Conservation (phyloP, 2,888 invertebrate genomes). For the Rhaphigaster nebulosa region DNA sequence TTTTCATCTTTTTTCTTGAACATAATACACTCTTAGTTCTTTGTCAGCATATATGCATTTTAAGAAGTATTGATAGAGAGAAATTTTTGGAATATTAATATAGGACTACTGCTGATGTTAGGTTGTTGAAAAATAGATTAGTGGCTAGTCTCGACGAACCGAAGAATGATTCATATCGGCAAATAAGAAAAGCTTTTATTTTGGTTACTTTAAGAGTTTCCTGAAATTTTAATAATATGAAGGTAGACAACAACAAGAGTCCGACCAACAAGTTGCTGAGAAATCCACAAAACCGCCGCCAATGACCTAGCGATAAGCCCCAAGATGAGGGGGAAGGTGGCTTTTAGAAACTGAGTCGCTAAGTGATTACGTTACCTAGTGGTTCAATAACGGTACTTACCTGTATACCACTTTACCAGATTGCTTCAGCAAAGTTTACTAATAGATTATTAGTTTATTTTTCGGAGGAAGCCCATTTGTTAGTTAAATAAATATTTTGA, state of each 20-base stretch:
- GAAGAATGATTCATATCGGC: no score
- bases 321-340: not conserved
- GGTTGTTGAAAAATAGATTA: no score
- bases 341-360: not conserved
- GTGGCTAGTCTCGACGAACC: no score
- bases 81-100: no score
- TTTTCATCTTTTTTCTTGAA: no score
- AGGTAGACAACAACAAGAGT: not conserved
- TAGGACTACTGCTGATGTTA: no score
- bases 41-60: no score
- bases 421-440: not conserved
- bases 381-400: not conserved
- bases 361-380: not conserved
- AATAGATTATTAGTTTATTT: not conserved
- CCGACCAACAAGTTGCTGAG: not conserved
- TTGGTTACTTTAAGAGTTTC: no score
- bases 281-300: not conserved
- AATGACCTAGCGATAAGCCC: not conserved
- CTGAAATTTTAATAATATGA: no score
- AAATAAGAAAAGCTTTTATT: no score
- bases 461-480: not conserved
- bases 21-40: no score
- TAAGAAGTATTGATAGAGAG: no score
- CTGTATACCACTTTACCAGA: not conserved
- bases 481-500: not conserved